Base-by-base conservation (phyloP, 2,113 vertebrate species). In the Zosterops lateralis region DNA sequence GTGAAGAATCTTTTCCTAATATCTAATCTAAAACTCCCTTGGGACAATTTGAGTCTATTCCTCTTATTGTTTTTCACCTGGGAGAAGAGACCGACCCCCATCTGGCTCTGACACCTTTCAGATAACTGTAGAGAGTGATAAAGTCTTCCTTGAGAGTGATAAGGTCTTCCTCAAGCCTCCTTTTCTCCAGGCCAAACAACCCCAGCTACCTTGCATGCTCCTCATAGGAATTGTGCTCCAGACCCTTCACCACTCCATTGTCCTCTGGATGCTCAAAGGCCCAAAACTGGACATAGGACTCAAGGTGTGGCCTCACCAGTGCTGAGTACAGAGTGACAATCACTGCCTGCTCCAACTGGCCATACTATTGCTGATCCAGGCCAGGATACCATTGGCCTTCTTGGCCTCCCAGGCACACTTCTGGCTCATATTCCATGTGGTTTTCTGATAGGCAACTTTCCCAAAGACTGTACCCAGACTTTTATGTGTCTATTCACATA, bases 1-100 rank as follows among this genome's bases (percentile, higher is more conserved):
- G 17, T 1, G 1, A 86, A 61, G 7, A 50, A 28, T 32, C 9
- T 38, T 86, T 61, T 36, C 10, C 31, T 83, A 45, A 58, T 64
- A 40, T n/a, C 26, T 12, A 53, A 17, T 19, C 14, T 58, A 64
- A 90, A 67, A 11, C 14, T 72, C 9, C 8, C 2, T 18, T 56
- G 21, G 9, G 7, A 14, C 20, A 67, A 54, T 42, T 34, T 61
- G 12, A 61, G 17, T 4, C 8, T 36, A 5, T 77, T 77, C 31
- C 5, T 71, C 24, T 38, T 65, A 22, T 10, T 11, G 1, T 48
- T 54, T n/a, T 40, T 45, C 29, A 32, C 20, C 6, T 28, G 5
- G 16, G 29, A 68, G 10, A 32, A 64, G n/a, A 29, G 38, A 28
- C 18, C 0, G 0, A 36, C 7, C 1, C 6, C 4, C 21, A 21